Percentiles rank a stretch among this genome's conserved stretches.
phyloP scores from a whole-genome alignment of 2,888 invertebrate genomes.

The Thysanoteuthis rhombus region DNA sequence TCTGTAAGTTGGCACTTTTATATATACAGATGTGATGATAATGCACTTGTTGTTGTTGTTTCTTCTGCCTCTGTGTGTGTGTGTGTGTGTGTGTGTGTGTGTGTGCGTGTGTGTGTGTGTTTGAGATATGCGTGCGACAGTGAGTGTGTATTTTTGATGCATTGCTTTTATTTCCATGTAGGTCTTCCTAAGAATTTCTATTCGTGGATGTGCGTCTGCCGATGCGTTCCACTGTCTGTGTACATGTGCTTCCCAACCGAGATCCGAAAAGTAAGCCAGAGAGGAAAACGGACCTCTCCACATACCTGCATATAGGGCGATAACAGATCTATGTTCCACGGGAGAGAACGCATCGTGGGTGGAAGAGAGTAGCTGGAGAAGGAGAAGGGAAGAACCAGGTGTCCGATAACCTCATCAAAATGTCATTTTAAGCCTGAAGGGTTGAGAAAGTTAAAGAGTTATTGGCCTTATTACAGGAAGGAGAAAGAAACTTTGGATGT shows the following conservation, averaged over 20 bases:
- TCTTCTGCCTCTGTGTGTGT: not conserved
- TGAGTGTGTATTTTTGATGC: not conserved
- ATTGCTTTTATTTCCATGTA: not conserved
- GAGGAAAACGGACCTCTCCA: not conserved
- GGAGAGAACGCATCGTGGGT: not conserved
- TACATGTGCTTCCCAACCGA: not conserved
- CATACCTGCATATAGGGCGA: not conserved
- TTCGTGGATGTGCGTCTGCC: not conserved
- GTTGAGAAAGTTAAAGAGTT: not conserved
- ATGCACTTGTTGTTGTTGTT: not conserved
- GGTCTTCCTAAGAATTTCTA: not conserved
- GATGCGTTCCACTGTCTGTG: not conserved
- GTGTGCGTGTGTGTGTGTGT: not conserved
- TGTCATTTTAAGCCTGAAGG: not conserved
- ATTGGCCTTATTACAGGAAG: not conserved
- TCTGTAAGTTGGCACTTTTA: no score
- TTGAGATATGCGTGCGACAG: not conserved
- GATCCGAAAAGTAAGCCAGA: no score
- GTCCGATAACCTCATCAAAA: slow-evolving; percentile 12
- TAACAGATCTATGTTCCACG: not conserved
- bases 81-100: not conserved
- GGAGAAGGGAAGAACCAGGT: not conserved
- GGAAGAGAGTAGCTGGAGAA: not conserved
- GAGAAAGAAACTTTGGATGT: not conserved
- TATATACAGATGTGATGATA: no score